Evolutionary conservation across 2,888 invertebrate species (phyloP).

Genomic region (Xanthia icteritia): DNA sequence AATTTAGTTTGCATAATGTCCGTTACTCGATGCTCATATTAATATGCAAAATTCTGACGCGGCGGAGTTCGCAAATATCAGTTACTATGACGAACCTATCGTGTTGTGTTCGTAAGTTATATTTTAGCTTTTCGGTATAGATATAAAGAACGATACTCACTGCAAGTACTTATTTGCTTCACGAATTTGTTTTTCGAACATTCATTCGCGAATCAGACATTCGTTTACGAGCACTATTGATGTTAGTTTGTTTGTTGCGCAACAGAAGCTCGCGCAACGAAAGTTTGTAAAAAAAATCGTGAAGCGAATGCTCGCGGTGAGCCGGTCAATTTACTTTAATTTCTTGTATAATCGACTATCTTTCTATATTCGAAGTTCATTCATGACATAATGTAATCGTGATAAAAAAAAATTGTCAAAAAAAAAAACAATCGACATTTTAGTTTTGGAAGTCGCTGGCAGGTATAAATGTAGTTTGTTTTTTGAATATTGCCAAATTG

Average conservation of each 20-base stretch:
- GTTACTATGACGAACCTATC: conserved; percentile 3
- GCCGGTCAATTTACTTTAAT: neutral
- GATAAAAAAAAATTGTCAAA: too few species aligned
- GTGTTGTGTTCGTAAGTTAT: conserved; percentile 1
- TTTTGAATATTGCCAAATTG: too few species aligned
- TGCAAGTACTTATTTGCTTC: neutral
- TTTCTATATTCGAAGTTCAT: too few species aligned
- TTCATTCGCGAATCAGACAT: neutral
- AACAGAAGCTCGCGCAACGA: neutral
- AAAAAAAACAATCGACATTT: too few species aligned
- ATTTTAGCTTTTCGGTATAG: neutral
- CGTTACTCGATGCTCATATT: conserved; percentile 42
- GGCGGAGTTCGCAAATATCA: conserved; percentile 25
- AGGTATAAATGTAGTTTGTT: too few species aligned
- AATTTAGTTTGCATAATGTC: conserved; percentile 56
- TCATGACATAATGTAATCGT: too few species aligned
- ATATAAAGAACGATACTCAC: neutral
- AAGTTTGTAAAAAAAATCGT: neutral
- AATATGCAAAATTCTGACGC: conserved; percentile 54
- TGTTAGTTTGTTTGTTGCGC: too few species aligned
- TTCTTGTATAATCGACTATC: too few species aligned
- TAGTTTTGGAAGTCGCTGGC: too few species aligned
- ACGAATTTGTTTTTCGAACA: neutral
- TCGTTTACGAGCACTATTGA: neutral
- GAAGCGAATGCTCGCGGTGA: neutral